A percentile compares a stretch with the other conserved stretches of the same genome.
phyloP scores from a whole-genome alignment of 1,140 invertebrate species.

The Zaprionus lachaisei region DNA sequence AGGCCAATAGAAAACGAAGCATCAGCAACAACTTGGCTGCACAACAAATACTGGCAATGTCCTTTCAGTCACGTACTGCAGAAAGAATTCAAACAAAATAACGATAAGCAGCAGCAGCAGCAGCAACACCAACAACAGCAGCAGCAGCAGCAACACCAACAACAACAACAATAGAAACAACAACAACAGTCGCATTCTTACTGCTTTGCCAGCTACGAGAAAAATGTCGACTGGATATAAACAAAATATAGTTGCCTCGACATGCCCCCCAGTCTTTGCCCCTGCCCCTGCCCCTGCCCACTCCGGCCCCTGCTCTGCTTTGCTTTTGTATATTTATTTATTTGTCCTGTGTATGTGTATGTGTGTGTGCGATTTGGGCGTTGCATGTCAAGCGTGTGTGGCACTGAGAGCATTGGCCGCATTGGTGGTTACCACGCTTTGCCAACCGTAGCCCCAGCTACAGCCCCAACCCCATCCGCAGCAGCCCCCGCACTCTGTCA shows the following conservation, averaged over 20 bases:
- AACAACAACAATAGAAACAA: conserved; percentile 9
- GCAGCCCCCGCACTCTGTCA: conserved; percentile 23
- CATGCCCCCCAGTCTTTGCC: background rate
- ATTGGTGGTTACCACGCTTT: conserved; percentile 70
- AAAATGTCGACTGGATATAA: conserved; percentile 59
- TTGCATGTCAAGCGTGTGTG: conserved; percentile 29
- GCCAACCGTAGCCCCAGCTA: conserved; percentile 39
- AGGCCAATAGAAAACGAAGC: conserved; percentile 6
- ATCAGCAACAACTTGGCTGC: conserved; percentile 13
- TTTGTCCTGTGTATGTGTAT: conserved; percentile 18
- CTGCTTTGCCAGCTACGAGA: conserved; percentile 33
- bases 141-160: background rate
- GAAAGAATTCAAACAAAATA: conserved; percentile 49
- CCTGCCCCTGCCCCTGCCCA: background rate
- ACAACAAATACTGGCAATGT: conserved; percentile 70
- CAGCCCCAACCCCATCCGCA: conserved; percentile 13
- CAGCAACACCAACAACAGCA: conserved; percentile 20
- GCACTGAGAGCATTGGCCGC: conserved; percentile 36
- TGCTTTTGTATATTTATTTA: conserved; percentile 35
- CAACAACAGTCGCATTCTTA: conserved; percentile 31
- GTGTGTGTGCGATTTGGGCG: conserved; percentile 42
- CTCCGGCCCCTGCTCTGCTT: background rate
- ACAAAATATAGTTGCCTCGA: conserved; percentile 61
- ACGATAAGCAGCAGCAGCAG: conserved; percentile 53
- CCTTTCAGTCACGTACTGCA: conserved; percentile 72